Base-by-base conservation (phyloP, 2,888 invertebrate genomes). In the Ochlodes sylvanus region DNA sequence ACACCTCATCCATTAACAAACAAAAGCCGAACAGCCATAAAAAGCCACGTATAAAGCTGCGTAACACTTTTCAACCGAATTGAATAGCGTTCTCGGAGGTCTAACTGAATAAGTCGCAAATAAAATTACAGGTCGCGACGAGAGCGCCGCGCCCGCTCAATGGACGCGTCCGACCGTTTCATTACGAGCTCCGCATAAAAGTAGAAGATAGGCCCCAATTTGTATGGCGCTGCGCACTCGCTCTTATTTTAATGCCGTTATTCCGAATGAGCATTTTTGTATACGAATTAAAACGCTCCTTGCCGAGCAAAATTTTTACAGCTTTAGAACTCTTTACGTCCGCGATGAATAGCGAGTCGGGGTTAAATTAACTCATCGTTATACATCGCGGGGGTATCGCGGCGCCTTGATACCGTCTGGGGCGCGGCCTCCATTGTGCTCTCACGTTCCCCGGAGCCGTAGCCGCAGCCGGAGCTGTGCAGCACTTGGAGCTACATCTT, bases 81-180 rank as follows among this genome's bases (percentile, higher is more conserved):
- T 74, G 71, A 71, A 73, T 68, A 67, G 69, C 64, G 68, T 70
- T 63, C 68, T 55, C 67, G 68, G 66, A 68, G 61, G 63, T 44
- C 66, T 72, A 72, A 72, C 71, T 71, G 74, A 74, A 73, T 75
- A 71, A 72, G 71, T 71, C 72, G 71, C 74, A 74, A 75, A 73
- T 75, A 74, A 74, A 75, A 71, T 73, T 71, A 72, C 71, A 71
- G 63, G 66, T 60, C 56, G 66, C 64, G 15, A 19, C 70, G 71
- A 69, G 70, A 70, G 70, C 66, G 17, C n/a, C 27, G 61, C 34
- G 62, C 38, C 41, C 68, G 65, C 50, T 56, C 70, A 60, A 63
- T 69, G 73, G 70, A 72, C 63, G 72, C 70, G 71, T 67, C 68
- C 71, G 69, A 61, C 70, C 70, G 69, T 70, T 71, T 73, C 70